Evolutionary conservation across 2,888 invertebrate genomes (phyloP), one percentile per base, ranked within the genome.

Genomic region (Bugulina stolonifera): DNA sequence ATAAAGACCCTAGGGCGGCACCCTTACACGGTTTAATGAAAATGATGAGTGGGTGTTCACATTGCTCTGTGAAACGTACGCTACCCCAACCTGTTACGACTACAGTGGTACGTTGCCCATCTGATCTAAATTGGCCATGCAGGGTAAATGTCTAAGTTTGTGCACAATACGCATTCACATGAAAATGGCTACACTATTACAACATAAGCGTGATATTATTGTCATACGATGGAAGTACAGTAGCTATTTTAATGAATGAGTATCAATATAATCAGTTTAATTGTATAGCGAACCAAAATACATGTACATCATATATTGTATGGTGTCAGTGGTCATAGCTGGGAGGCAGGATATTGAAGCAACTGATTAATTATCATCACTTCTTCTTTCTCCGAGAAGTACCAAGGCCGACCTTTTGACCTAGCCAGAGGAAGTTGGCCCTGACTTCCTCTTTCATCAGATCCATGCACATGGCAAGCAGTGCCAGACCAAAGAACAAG

Each of bases 401-500:
- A 25, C 64, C 64, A 64, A 64, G 64, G 52, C 70, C 70, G 10
- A 32, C 54, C 29, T 70, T 70, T 32, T 43, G 43, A 5, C 70
- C 70, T 5, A 70, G 70, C 70, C 70, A 70, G 25, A 70, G 43
- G 25, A 70, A 70, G 52, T 70, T 70, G 3, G 70, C 70, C 32
- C 54, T 22, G 5, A 70, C 70, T 29, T 70, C 70, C 25, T 70
- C 70, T 23, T 70, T 70, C 70, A 70, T 70, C 10, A 70, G 52
- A 29, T 70, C 70, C 70, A 70, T 70, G 52, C 70, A 70, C 70
- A 70, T 70, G 32, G 70, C 70, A 5, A 70, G 52, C 35, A 70
- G 52, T 10, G 70, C 70, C 14, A 70, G 70, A 1, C 70, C 70
- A 54, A 70, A 70, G 32, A 70, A 70, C 43, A 70, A 32, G 52